Conservation (phyloP, 1,140 invertebrate species). For the Protaetia brevitarsis region DNA sequence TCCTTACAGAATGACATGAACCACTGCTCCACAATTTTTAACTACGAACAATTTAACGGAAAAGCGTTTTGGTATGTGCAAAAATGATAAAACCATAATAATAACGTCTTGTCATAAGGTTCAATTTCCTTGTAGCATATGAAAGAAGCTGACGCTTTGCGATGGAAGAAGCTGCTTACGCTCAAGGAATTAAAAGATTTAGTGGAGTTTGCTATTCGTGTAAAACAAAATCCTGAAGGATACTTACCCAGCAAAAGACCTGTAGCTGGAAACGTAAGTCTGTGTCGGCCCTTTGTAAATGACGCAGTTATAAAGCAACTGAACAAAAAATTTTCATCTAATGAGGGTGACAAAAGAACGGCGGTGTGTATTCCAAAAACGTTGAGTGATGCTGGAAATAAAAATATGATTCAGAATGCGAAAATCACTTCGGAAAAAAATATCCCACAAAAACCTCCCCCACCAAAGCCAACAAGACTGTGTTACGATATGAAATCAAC, state of each 20-base stretch:
- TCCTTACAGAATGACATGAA: neutral
- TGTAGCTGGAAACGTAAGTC: neutral
- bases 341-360: no score
- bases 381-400: no score
- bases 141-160: neutral
- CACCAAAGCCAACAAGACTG: no score
- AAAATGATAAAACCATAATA: no score
- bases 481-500: no score
- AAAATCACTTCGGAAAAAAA: no score
- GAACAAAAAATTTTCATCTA: no score
- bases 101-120: neutral
- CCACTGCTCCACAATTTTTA: neutral
- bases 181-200: neutral
- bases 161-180: neutral
- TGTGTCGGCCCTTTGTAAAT: neutral
- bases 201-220: neutral
- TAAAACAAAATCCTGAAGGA: neutral
- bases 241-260: neutral
- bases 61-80: neutral
- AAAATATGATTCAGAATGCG: no score
- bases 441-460: no score
- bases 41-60: neutral
- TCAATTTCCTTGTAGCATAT: neutral
- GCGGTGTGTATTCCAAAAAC: no score
- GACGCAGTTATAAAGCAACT: neutral